Base-by-base conservation (phyloP, 2,888 invertebrate genomes). In the Desoria tigrina region DNA sequence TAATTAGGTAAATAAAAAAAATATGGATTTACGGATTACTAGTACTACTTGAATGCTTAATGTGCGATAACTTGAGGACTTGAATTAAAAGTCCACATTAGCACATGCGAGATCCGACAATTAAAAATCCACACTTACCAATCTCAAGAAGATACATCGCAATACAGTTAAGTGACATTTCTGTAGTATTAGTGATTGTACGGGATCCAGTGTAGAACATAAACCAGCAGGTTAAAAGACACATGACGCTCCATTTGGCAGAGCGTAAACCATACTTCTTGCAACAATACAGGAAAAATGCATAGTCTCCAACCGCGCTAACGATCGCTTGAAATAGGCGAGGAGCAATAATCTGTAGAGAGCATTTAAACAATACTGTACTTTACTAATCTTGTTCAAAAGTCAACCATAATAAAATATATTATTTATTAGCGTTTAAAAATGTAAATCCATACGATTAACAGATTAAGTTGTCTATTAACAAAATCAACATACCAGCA, bases 201-300 rank as follows among this genome's bases (percentile, higher is more conserved):
- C 98, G 84, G 0, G 94, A 88, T 0, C 88, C 88, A 14, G 90
- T 92, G 79, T 94, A 98, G 79, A 92, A 90, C 86, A 92, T 90
- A 81, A 94, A 97, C 92, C 94, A 96, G 50, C 90, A 89, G 0
- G 88, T 85, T 0, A 88, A 81, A 57, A 92, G 85, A 63, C 88
- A 83, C 75, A 90, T 87, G 7, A 90, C 78, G 0, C 90, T 87
- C 89, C 91, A 90, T 80, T 89, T 87, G 2, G 80, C 81, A 16
- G 79, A 78, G 1, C 73, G 73, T 21, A 75, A 68, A 27, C 79
- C 80, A 71, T 78, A 76, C 60, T 86, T 86, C 51, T 78, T 77
- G 42, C 78, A 74, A 42, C 81, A 79, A 69, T 83, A 78, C 55
- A 80, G 78, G 69, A 81, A 81, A 74, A 90, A 87, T 70, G 85